phyloP scores from a whole-genome alignment of 2,113 vertebrate genomes.

The Centropus unirufus region DNA sequence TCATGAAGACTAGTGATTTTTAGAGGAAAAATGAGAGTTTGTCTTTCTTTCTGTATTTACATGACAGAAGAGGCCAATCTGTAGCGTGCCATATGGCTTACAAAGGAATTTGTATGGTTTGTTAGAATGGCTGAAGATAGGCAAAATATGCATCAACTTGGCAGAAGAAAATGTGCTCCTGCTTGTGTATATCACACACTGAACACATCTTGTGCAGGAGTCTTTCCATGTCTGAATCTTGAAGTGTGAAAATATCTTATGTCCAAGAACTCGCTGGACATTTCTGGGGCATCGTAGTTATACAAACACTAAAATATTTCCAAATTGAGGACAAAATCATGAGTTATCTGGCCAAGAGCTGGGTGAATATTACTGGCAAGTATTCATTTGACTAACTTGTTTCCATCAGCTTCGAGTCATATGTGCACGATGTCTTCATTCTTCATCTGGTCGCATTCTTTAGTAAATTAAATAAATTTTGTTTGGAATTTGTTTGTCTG shows the following conservation, averaged over 20 bases:
- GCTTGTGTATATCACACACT: not conserved
- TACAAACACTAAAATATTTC: not conserved
- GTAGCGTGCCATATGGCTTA: fast-evolving
- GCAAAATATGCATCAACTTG: not conserved
- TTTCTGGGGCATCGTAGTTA: not conserved
- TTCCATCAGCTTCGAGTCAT: slow-evolving; percentile 40
- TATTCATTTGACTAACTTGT: slow-evolving; percentile 23
- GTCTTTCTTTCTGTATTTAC: not conserved
- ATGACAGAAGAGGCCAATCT: not conserved
- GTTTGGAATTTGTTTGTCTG: not conserved
- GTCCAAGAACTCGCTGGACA: not conserved
- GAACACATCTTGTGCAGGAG: not conserved
- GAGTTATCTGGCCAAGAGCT: not conserved
- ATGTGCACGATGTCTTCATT: not conserved
- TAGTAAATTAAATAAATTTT: not conserved
- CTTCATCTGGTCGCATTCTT: slow-evolving; percentile 1
- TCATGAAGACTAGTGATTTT: not conserved
- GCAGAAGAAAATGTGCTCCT: not conserved
- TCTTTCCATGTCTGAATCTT: not conserved
- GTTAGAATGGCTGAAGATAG: not conserved
- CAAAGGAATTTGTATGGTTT: not conserved
- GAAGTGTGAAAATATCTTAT: not conserved
- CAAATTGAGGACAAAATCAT: not conserved
- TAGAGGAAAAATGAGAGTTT: not conserved
- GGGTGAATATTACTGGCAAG: not conserved